These are phyloP conservation scores for Orchestia grillus DNA, from an alignment of 1,140 invertebrate genomes.

Conservation along the genomic window DNA sequence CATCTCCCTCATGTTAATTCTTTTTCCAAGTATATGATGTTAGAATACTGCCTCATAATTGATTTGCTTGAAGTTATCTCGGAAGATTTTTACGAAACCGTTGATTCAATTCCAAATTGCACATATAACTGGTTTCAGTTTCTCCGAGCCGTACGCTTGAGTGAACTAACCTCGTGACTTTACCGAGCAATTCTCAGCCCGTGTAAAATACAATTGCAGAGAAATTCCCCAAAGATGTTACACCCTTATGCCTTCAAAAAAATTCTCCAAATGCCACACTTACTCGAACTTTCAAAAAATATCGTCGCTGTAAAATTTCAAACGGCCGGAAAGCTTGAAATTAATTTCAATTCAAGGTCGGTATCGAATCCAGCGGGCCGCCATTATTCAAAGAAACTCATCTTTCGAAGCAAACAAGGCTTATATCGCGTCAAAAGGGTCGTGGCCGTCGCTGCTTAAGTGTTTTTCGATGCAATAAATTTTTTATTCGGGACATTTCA, in stretches of 20 bases:
- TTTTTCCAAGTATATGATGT: no score
- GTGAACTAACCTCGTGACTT: not conserved
- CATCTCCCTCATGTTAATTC: no score
- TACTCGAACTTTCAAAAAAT: not conserved
- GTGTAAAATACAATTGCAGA: not conserved
- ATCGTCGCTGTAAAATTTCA: not conserved
- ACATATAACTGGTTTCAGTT: not conserved
- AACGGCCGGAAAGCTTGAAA: not conserved
- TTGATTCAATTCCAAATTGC: no score
- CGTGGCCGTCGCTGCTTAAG: not conserved
- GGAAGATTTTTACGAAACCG: no score
- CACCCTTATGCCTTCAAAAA: not conserved
- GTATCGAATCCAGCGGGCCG: not conserved
- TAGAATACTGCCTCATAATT: no score
- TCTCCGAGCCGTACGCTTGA: not conserved
- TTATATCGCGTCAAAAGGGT: conserved; percentile 15
- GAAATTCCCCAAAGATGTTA: not conserved
- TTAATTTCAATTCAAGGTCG: not conserved
- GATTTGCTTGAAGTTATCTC: no score
- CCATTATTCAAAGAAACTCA: not conserved
- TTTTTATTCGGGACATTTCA: conserved; percentile 31
- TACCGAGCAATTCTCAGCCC: not conserved
- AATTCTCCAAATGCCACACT: not conserved
- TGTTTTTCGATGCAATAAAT: conserved; percentile 39
- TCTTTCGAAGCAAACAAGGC: conserved; percentile 42